Conservation (phyloP, 2,888 invertebrate species). For the Acleris laterana region DNA sequence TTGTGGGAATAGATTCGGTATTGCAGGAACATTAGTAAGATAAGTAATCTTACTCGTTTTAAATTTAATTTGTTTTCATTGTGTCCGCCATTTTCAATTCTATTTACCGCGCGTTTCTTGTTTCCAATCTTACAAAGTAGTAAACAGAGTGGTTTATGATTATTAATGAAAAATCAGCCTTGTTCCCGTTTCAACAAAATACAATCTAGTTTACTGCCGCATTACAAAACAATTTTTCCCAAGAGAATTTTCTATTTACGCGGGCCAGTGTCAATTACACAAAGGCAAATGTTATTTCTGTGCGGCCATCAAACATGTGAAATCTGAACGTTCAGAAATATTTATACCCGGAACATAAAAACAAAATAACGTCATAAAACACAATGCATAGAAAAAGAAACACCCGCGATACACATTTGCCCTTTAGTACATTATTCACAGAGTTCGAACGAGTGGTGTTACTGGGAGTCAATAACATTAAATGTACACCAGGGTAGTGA, state of each 20-base stretch:
- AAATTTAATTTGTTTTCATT: too few relatives aligned
- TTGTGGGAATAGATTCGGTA: slow-evolving; percentile 14
- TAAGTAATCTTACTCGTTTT: too few relatives aligned
- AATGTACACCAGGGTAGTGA: too few relatives aligned
- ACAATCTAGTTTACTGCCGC: slow-evolving; percentile 57
- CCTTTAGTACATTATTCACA: background rate
- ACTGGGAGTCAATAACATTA: background rate
- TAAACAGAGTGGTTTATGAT: background rate
- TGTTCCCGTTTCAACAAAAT: background rate
- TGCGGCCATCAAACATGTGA: slow-evolving; percentile 5
- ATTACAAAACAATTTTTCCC: slow-evolving; percentile 52
- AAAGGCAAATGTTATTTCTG: slow-evolving; percentile 16
- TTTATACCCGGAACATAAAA: background rate
- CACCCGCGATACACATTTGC: background rate
- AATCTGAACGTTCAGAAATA: slow-evolving; percentile 9
- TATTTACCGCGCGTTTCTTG: background rate
- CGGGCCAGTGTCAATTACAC: slow-evolving; percentile 43
- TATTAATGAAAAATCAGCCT: background rate
- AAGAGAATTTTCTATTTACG: slow-evolving; percentile 49
- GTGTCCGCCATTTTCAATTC: background rate
- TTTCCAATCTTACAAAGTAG: background rate
- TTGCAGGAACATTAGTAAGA: background rate
- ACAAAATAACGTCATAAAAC: background rate
- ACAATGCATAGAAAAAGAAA: background rate
- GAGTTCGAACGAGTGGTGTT: background rate